Conservation (phyloP, 2,888 invertebrate genomes). For the Euspilapteryx auroguttella region DNA sequence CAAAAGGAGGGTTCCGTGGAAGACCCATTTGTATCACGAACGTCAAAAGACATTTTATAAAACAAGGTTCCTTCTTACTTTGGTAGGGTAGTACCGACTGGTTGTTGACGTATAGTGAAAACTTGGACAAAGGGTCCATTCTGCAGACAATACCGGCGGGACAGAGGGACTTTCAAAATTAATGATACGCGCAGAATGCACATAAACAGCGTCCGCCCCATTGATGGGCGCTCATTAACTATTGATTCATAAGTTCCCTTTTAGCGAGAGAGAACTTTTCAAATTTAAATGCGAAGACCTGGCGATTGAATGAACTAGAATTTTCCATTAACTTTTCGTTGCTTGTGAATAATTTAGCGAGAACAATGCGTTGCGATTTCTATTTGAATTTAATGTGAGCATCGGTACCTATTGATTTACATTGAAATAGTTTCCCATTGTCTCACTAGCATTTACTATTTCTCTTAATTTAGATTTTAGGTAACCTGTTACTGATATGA, state of each 20-base stretch:
- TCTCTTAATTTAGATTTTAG: too few species aligned
- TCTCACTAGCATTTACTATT: too few species aligned
- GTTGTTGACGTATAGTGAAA: slow-evolving; percentile 37
- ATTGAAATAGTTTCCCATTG: too few species aligned
- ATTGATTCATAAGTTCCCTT: slow-evolving; percentile 60
- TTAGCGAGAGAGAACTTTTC: slow-evolving; percentile 40
- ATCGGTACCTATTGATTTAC: too few species aligned
- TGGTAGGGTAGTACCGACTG: too few species aligned
- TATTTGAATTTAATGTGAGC: too few species aligned
- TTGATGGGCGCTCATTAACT: slow-evolving; percentile 57
- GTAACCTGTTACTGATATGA: too few species aligned
- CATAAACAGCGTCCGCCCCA: slow-evolving; percentile 28
- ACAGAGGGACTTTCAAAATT: slow-evolving; percentile 36
- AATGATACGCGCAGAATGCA: slow-evolving; percentile 36
- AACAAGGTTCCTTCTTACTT: too few species aligned
- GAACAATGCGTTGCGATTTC: background rate
- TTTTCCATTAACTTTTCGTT: background rate
- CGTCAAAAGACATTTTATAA: slow-evolving; percentile 21
- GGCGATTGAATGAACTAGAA: slow-evolving; percentile 4
- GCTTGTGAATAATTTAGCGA: background rate
- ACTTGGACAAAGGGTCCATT: slow-evolving; percentile 42
- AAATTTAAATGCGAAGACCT: slow-evolving; percentile 40
- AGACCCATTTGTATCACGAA: too few species aligned
- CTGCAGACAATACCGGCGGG: slow-evolving; percentile 45
- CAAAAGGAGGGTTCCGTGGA: too few species aligned